A percentile compares a stretch with the other conserved stretches of the same genome.
These are phyloP conservation scores for Catocala fraxini DNA, from an alignment of 2,888 invertebrate genomes.

Conservation along the genomic window DNA sequence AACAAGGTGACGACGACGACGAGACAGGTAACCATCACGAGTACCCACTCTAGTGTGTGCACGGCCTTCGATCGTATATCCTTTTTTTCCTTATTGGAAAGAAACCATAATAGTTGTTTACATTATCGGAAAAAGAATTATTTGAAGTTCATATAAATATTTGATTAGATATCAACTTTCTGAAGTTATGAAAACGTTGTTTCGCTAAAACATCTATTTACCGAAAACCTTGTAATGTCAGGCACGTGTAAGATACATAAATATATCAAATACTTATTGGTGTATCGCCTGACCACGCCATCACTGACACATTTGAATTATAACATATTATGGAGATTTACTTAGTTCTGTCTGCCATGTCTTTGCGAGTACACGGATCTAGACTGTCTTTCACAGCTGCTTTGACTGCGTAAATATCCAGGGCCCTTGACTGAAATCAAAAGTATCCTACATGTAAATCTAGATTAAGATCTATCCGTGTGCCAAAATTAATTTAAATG, in stretches of 20 bases:
- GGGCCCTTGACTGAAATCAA: too few relatives aligned
- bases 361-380: too few relatives aligned
- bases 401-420: too few relatives aligned
- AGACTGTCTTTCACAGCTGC: too few relatives aligned
- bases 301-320: too few relatives aligned
- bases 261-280: too few relatives aligned
- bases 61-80: constrained; percentile 22
- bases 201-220: background rate
- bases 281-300: too few relatives aligned
- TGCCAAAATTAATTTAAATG: too few relatives aligned
- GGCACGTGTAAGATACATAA: background rate
- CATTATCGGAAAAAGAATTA: constrained; percentile 6
- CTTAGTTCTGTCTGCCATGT: too few relatives aligned
- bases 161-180: constrained; percentile 8
- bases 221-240: background rate
- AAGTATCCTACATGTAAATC: too few relatives aligned
- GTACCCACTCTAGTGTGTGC: constrained; percentile 13
- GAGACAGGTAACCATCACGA: constrained; percentile 41
- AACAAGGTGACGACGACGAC: constrained; percentile 49
- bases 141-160: constrained; percentile 9
- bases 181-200: constrained; percentile 1
- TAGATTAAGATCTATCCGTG: too few relatives aligned
- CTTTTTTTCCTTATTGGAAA: constrained; percentile 16
- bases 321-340: too few relatives aligned
- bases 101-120: constrained; percentile 17